A percentile compares a stretch with the other conserved stretches of the same genome.
phyloP scores from a whole-genome alignment of 2,113 vertebrate species.

The Desmodus rotundus region DNA sequence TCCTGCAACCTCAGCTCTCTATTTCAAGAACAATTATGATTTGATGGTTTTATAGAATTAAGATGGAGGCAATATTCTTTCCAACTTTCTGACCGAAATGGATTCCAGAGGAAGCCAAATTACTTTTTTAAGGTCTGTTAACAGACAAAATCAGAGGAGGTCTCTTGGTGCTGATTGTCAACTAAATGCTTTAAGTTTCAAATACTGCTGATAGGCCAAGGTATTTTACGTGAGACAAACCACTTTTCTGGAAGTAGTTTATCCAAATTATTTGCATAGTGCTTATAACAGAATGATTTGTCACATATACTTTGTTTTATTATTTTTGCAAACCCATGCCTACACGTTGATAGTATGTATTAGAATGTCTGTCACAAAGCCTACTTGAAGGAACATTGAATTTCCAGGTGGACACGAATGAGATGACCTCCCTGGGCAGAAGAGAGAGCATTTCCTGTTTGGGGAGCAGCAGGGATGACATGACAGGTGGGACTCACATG shows the following conservation, averaged over 20 bases:
- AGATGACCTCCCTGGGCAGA: background rate
- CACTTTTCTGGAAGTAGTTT: background rate
- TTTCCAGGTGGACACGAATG: background rate
- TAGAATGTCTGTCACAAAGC: background rate
- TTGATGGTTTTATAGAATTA: background rate
- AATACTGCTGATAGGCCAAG: background rate
- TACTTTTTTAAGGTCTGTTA: background rate
- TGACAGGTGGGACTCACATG: background rate
- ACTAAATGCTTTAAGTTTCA: background rate
- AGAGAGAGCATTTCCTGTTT: background rate
- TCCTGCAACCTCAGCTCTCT: background rate
- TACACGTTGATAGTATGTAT: background rate
- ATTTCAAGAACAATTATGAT: background rate
- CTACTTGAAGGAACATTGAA: background rate
- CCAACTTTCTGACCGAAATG: background rate
- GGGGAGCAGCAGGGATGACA: background rate
- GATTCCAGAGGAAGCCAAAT: background rate
- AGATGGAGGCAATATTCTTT: background rate
- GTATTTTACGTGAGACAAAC: background rate
- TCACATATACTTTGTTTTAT: background rate
- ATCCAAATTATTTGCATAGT: background rate
- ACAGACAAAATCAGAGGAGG: background rate
- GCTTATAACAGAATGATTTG: background rate
- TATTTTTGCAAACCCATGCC: background rate
- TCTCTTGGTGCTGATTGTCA: background rate